These are phyloP conservation scores for Thryonomys swinderianus DNA, from an alignment of 2,113 vertebrate genomes.

Conservation along the genomic window DNA sequence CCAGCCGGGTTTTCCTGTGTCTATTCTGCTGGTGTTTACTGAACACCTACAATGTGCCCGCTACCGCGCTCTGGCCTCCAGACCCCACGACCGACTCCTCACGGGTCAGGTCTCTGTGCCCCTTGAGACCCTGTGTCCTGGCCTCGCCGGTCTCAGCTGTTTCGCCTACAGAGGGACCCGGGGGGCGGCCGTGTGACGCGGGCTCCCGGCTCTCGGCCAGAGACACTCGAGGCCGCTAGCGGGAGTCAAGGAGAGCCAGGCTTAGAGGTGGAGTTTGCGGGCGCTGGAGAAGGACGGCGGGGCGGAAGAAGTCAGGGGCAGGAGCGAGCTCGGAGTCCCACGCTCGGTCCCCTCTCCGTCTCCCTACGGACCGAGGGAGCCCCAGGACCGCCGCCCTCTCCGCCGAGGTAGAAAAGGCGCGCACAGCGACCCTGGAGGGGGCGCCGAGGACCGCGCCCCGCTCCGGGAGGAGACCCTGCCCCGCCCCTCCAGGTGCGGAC, in stretches of 20 bases:
- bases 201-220: background rate
- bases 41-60: background rate
- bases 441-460: background rate
- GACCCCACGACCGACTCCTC: no score
- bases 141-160: background rate
- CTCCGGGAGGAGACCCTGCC: background rate
- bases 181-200: background rate
- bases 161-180: background rate
- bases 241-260: no score
- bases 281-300: no score
- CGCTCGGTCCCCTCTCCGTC: no score
- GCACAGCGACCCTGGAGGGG: accelerated
- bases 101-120: no score
- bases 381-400: no score
- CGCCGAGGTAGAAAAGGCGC: background rate
- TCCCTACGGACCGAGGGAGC: background rate
- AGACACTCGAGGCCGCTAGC: background rate
- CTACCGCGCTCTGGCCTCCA: background rate
- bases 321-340: background rate
- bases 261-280: background rate
- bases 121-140: accelerated
- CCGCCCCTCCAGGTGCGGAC: background rate
- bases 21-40: background rate
- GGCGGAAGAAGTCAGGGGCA: background rate
- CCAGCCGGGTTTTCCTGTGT: background rate